Base-by-base conservation (phyloP, 2,888 invertebrate species). In the Agrochola lota region DNA sequence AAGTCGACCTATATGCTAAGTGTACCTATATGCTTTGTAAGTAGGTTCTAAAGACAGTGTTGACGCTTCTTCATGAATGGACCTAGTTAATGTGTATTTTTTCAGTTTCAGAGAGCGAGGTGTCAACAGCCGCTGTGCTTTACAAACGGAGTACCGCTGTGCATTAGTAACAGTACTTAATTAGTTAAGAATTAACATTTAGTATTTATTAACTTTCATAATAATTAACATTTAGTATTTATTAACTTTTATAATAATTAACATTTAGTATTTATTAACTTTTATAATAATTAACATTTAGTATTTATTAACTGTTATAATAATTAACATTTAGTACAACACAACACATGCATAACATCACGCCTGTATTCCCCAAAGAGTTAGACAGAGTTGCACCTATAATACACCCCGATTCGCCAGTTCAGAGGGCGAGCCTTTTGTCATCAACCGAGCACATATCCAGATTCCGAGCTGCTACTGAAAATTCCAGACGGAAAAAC, bases 71-170 rank as follows among this genome's bases (percentile, higher is more conserved):
- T n/a, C 8, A 15, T 23, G 15, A 49, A 67, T 49, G 7, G 12
- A 49, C 7, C 30, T 15, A 49, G 1, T 8, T 20, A 30, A 35
- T 59, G 11, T 59, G 12, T 55, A 23, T 79, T 52, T 59, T 49
- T 64, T 57, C 43, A 71, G n/a, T 74, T 69, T 40, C 71, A 78
- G 86, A 72, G 23, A 62, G 8, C 43, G 57, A 74, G 17, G 52
- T 59, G 40, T 26, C 72, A 35, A 70, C 83, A n/a, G 43, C 59
- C 20, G 60, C 52, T 20, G 84, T 84, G 26, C 78, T 78, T 66
- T 84, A 85, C 62, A 83, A 78, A 55, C 86, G 66, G n/a, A 77
- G 46, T 23, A 8, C 69, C 23, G 35, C 60, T 2, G 74, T 82
- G 20, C 83, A 82, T 64, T 77, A 82, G 46, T 77, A 85, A n/a